Evolutionary conservation across 2,797 vertebrate species (phyloP), one percentile per base, ranked within the genome.

Genomic region (Rachycentron canadum): DNA sequence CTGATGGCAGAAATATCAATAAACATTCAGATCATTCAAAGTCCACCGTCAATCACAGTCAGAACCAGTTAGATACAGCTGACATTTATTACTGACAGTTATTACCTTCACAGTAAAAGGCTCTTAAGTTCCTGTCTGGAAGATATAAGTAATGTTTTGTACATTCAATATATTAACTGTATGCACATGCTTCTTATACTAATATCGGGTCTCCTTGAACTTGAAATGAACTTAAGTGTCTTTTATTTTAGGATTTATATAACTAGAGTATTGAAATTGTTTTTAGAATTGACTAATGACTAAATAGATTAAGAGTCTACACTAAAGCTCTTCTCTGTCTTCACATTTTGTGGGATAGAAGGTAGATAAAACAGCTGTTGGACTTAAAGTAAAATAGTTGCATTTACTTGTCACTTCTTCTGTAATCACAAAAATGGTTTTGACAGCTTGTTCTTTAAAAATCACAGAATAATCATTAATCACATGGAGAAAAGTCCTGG

Each of bases 381-480:
- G n/a, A n/a, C n/a, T 2, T 65, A 1, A n/a, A 60, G 26, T 9
- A 28, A 60, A 50, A 43, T 34, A 52, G 52, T 0, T 69, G 6
- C 5, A 28, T 38, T 47, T 65, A 7, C 60, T 32, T 63, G 19
- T 41, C 40, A 26, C 50, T 53, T 63, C 5, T 32, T n/a, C 49
- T 59, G 13, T 63, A 2, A 34, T 79, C 34, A 36, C 26, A 32
- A 76, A 77, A 17, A 19, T 13, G 0, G 23, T 59, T 55, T 47
- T 17, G n/a, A 38, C 62, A 65, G n/a, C n/a, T 73, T 60, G 7
- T 25, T 50, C 49, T 43, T n/a, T 11, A 28, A 50, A 43, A 38
- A 65, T 50, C 19, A 52, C 19, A 56, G 13, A 28, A 21, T 26
- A 40, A 72, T 41, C 11, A 50, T 49, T 41, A 7, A 64, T 74